These are phyloP conservation scores for Cebus imitator DNA, from an alignment of 2,113 vertebrate species.

Conservation along the genomic window DNA sequence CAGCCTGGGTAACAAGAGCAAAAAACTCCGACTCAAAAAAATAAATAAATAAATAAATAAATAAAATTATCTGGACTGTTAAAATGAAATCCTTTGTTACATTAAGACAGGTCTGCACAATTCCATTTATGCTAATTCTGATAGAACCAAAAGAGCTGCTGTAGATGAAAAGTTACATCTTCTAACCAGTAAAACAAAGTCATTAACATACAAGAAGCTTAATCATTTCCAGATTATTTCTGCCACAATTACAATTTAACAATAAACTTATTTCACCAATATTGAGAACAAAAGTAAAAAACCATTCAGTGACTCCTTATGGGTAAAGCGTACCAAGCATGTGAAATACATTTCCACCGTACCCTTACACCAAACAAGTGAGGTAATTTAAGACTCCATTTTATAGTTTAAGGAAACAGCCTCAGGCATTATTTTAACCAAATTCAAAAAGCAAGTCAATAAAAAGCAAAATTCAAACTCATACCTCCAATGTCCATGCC, in stretches of 20 bases:
- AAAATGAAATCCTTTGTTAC: background rate
- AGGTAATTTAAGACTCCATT: background rate
- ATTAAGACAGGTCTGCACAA: background rate
- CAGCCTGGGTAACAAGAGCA: no score
- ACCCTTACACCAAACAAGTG: background rate
- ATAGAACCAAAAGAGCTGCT: background rate
- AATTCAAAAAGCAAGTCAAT: background rate
- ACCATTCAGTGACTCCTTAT: background rate
- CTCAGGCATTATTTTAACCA: background rate
- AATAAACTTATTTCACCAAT: background rate
- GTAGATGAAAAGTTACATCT: background rate
- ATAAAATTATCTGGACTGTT: background rate
- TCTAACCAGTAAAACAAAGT: background rate
- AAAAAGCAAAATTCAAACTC: background rate
- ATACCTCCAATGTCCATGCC: background rate
- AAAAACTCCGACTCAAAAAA: no score
- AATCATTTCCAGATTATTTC: background rate
- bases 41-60: no score
- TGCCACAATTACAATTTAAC: background rate
- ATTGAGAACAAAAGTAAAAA: background rate
- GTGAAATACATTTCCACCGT: background rate
- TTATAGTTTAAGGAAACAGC: background rate
- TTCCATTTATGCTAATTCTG: background rate
- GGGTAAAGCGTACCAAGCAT: background rate
- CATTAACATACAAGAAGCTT: background rate